Evolutionary conservation across 1,140 invertebrate species (phyloP), one percentile per base, ranked within the genome.

Genomic region (Colletes gigas): DNA sequence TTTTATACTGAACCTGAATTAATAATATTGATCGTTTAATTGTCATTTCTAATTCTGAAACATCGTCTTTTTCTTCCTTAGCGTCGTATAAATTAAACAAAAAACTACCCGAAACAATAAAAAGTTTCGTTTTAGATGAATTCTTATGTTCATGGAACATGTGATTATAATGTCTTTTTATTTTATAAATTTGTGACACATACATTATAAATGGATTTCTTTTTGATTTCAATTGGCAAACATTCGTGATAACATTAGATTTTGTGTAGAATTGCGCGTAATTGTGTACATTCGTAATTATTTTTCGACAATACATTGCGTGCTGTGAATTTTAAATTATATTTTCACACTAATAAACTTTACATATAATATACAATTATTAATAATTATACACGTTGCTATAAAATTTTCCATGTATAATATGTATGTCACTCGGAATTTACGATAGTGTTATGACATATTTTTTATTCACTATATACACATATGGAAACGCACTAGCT

Each of bases 11-110:
- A 88, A 93, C 93, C 91, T 93, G 95, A 66, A 95, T 96, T 76
- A 95, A 94, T 12, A 97, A 90, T 78, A 97, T 94, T 4, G 96
- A 96, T 83, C 96, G 92, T 93, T 97, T 97, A 63, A 97, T 95
- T 1, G 95, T 96, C 73, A 94, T 66, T 66, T 10, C 63, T 94
- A 84, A 97, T 95, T 19, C 97, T 89, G 89, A 96, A 95, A 66
- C 95, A 63, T 94, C 94, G 5, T 94, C 92, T 50, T 93, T 88
- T 66, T 84, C 83, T 21, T 89, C 81, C 7, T 86, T 91, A 66
- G 90, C 89, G 83, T 83, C 90, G 39, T 94, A 88, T 88, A 92
- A 93, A 59, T 86, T 89, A 78, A 93, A 90, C 59, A 88, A 88
- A 54, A 71, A 57, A 66, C 21, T 60, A 41, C 47, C 30, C 12